Evolutionary conservation across 2,797 vertebrate species (phyloP).

Genomic region (Sternarchorhynchus goeldii): DNA sequence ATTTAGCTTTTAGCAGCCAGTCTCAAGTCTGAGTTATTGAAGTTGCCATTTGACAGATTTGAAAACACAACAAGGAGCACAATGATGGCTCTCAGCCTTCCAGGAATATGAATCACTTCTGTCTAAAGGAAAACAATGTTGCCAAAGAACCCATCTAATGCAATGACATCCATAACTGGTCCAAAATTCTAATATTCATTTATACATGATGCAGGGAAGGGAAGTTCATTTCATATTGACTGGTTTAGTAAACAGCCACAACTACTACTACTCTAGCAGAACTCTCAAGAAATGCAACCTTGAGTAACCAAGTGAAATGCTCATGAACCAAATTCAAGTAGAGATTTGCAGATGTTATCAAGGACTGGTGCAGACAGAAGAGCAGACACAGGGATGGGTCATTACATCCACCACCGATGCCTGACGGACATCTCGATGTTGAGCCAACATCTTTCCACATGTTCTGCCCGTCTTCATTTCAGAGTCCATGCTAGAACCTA

Average conservation of each 20-base stretch:
- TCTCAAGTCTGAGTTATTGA: background rate
- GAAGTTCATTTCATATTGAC: background rate
- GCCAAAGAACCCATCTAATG: background rate
- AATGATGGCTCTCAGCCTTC: background rate
- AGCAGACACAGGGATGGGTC: no score
- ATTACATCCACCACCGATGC: no score
- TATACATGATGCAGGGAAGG: background rate
- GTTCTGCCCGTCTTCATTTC: no score
- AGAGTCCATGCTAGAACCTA: no score
- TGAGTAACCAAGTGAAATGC: background rate
- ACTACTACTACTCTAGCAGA: background rate
- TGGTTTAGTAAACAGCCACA: background rate
- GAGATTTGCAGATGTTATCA: background rate
- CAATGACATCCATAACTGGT: background rate
- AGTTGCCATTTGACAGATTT: constrained; percentile 7
- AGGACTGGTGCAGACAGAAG: background rate
- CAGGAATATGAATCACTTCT: constrained; percentile 2
- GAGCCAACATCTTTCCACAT: no score
- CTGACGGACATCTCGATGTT: no score
- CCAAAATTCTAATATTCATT: background rate
- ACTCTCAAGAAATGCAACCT: background rate
- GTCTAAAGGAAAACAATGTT: constrained; percentile 3
- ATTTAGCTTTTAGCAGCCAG: constrained; percentile 16
- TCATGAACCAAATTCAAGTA: background rate
- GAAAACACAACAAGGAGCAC: background rate